Evolutionary conservation across 2,888 invertebrate genomes (phyloP).

Genomic region (Bellardia pandia): DNA sequence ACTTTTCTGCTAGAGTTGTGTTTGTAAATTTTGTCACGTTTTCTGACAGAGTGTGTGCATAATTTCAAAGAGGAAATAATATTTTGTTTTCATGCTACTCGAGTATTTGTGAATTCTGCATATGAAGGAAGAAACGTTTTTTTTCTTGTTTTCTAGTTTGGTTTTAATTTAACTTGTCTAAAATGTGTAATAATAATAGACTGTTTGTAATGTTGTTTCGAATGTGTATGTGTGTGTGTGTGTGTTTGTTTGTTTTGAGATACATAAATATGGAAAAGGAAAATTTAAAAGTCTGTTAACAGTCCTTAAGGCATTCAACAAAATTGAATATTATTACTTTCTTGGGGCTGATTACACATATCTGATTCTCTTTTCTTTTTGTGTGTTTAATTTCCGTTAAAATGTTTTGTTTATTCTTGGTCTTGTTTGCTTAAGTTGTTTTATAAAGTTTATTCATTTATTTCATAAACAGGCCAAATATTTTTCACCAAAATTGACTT

Average conservation of each 20-base stretch:
- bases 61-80: constrained; percentile 11
- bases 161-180: not conserved
- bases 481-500: not conserved
- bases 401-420: not conserved
- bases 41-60: not conserved
- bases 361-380: constrained; percentile 11
- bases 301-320: constrained; percentile 32
- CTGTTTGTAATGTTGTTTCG: not conserved
- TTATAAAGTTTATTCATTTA: not conserved
- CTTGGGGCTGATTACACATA: constrained; percentile 34
- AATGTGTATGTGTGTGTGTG: not conserved
- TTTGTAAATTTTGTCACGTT: constrained; percentile 32
- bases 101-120: not conserved
- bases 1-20: constrained; percentile 2
- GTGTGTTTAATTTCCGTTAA: constrained; percentile 32
- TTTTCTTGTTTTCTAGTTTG: not conserved
- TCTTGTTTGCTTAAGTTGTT: not conserved
- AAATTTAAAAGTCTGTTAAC: constrained; percentile 38
- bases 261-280: constrained; percentile 5
- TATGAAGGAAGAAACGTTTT: not conserved
- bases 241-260: constrained; percentile 5
- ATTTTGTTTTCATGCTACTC: not conserved
- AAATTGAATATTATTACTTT: constrained; percentile 48
- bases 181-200: constrained; percentile 14
- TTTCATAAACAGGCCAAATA: not conserved